Evolutionary conservation across 2,113 vertebrate species (phyloP), one percentile per base, ranked within the genome.

Genomic region (Peromyscus maniculatus): DNA sequence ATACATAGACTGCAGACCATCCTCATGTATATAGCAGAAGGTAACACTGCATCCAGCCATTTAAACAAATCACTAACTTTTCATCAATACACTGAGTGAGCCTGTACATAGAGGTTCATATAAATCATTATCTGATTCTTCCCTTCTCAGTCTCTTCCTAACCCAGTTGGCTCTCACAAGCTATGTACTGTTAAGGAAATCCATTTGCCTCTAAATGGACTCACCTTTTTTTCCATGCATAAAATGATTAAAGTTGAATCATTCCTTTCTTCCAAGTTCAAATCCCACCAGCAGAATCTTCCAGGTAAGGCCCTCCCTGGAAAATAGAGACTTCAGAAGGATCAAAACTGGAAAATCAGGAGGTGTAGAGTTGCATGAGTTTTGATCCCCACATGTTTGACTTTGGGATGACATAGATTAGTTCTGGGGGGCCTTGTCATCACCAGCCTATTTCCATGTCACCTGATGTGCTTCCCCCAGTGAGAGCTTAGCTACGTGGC

Each of bases 21-120:
- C 10, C 59, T 83, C 36, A 59, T 33, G 16, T 7, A 66, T 36
- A n/a, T n/a, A 87, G 77, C 64, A 66, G 24, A 94, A 77, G 52
- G 84, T 57, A 91, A 72, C 26, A 57, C 26, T 80, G 24, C 5
- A 64, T 71, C 16, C 0, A 46, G 21, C 91, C 72, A 77, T 91
- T 91, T 84, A 86, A 96, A 69, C 24, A 93, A 82, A n/a, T 36
- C 36, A 57, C 57, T 86, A 80, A 89, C 78, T 89, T 88, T 59
- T 26, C 28, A n/a, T 78, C 64, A 87, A n/a, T n/a, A 72, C 5
- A 28, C 28, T 49, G 8, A 33, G 83, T 71, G 24, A 93, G 7
- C 39, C 31, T 94, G n/a, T 3, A 19, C 80, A 62, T 82, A 62
- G 91, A 96, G 11, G 13, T 43, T 64, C 21, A 5, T 22, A 1